Conservation (phyloP, 2,113 vertebrate genomes). For the Vimba vimba region DNA sequence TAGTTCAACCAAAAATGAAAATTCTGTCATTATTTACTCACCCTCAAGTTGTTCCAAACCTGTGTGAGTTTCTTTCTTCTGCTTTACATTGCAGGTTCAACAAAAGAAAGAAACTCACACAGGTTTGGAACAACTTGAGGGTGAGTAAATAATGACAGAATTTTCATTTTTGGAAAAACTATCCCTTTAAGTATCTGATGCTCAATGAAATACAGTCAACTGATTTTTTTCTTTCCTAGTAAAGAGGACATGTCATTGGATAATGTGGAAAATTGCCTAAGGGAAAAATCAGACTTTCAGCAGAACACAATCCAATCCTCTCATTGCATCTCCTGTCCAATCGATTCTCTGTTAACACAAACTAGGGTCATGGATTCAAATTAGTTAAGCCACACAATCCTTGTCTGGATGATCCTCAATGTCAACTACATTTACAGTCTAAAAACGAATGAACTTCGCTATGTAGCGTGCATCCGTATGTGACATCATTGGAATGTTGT, state of each 20-base stretch:
- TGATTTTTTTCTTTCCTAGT: not conserved
- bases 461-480: not conserved
- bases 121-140: too few species aligned
- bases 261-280: conserved; percentile 78
- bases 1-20: too few species aligned
- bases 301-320: conserved; percentile 72
- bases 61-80: too few species aligned
- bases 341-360: conserved; percentile 63
- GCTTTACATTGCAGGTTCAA: too few species aligned
- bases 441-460: not conserved
- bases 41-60: too few species aligned
- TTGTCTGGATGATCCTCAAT: conserved; percentile 22
- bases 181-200: not conserved
- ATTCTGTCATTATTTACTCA: too few species aligned
- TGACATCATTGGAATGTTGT: not conserved
- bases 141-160: too few species aligned
- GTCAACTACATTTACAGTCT: not conserved
- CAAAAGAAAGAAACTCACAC: too few species aligned
- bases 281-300: conserved; percentile 66
- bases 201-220: not conserved
- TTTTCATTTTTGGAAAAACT: too few species aligned
- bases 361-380: conserved; percentile 37
- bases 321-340: conserved; percentile 65
- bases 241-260: conserved; percentile 65
- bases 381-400: not conserved